Conservation (phyloP, 2,888 invertebrate genomes). For the Trachelus troglodyta region DNA sequence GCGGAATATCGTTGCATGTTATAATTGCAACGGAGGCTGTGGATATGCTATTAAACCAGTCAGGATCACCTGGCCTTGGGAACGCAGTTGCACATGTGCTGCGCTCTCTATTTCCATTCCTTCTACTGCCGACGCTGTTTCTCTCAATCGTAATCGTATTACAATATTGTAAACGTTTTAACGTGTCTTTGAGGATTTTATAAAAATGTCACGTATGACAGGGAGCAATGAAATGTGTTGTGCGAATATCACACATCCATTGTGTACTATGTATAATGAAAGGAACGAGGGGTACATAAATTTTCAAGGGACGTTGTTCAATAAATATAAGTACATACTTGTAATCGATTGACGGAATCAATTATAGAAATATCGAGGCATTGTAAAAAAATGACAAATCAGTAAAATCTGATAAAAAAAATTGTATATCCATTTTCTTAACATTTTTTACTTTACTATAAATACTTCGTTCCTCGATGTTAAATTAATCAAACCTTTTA, state of each 20-base stretch:
- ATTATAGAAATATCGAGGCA: neutral
- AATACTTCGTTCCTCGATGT: neutral
- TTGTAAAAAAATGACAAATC: neutral
- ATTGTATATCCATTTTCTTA: neutral
- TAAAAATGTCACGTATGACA: neutral
- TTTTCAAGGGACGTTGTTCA: neutral
- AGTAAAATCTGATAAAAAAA: neutral
- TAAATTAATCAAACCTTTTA: neutral
- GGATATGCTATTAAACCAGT: constrained; percentile 59
- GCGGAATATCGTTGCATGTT: constrained; percentile 41
- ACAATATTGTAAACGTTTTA: neutral
- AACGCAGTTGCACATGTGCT: constrained; percentile 54
- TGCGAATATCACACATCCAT: neutral
- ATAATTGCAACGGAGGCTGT: constrained; percentile 45
- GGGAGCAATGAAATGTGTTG: neutral
- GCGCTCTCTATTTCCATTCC: constrained; percentile 21
- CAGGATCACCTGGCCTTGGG: constrained; percentile 60
- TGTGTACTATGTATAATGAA: neutral
- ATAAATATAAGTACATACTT: neutral
- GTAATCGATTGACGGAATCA: neutral
- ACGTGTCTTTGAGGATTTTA: neutral
- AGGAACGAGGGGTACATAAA: neutral
- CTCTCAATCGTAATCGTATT: neutral
- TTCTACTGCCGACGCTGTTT: neutral
- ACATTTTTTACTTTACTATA: neutral